Base-by-base conservation (phyloP, 2,888 invertebrate genomes). In the Tridacna gigas region DNA sequence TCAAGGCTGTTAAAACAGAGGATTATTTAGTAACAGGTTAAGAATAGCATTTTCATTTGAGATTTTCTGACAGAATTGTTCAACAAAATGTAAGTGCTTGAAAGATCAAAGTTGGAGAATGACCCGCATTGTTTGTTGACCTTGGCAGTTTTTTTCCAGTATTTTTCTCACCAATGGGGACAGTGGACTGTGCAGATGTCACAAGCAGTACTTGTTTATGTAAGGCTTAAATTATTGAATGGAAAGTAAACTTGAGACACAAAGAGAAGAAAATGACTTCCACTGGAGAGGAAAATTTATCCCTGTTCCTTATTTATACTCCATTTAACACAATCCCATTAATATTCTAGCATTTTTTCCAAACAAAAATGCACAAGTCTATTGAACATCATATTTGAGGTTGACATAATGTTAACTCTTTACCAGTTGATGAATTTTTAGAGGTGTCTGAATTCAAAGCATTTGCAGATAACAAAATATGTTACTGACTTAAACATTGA, bases 141-240 rank as follows among this genome's bases (percentile, higher is more conserved):
- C 25, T 63, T 22, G 63, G 25, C 12, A 63, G 26, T n/a, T 13
- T 71, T 51, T 48, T 71, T 51, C 71, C 26, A 18, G n/a, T 71
- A 71, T 47, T 71, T 51, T 71, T 51, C 51, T 71, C 28, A 71
- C 71, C 22, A 47, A 47, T 51, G 22, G 22, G 18, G n/a, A 71
- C 71, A 71, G 48, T 71, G 26, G 47, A 22, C 4, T 26, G 71
- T 11, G 18, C 51, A 71, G 25, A 71, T 51, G 71, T 22, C 51
- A 71, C 48, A 71, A 51, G 48, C 11, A 47, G 26, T 26, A 18
- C 26, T 71, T 71, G 71, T 71, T 71, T 71, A 51, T 71, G 71
- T 47, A 47, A 47, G 71, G 25, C n/a, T 71, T 71, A 51, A 22
- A 51, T 71, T 71, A 28, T 45, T 45, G 45, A 67, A 67, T 45